These are phyloP conservation scores for Eulemur rufifrons DNA, from an alignment of 2,113 vertebrate genomes.

Conservation along the genomic window DNA sequence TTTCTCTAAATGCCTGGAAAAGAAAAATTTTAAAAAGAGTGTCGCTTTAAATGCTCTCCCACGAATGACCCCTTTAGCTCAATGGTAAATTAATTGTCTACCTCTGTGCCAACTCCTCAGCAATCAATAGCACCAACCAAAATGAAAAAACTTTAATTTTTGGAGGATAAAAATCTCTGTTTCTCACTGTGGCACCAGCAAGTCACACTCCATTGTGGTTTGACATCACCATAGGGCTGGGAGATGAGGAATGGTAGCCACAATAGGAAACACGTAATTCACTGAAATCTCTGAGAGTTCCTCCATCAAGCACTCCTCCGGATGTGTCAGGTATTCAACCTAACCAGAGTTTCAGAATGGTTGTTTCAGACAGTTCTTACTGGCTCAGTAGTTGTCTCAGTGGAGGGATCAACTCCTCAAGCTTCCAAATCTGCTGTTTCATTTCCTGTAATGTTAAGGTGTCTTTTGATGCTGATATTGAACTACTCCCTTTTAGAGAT, in stretches of 20 bases:
- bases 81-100: background rate
- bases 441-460: background rate
- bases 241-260: too few relatives aligned
- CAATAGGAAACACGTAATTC: background rate
- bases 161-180: background rate
- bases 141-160: background rate
- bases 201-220: background rate
- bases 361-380: background rate
- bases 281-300: background rate
- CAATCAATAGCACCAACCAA: background rate
- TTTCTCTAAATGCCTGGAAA: background rate
- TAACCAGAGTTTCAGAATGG: background rate
- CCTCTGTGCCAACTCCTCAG: background rate
- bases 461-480: background rate
- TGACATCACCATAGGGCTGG: accelerated
- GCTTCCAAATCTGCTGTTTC: background rate
- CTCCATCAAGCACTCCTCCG: background rate
- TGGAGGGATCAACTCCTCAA: background rate
- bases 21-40: background rate
- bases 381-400: background rate
- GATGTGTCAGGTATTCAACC: background rate
- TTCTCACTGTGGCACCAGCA: background rate
- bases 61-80: background rate
- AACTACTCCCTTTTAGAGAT: slow-evolving; percentile 30
- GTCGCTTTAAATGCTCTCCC: background rate